A percentile compares a stretch with the other conserved stretches of the same genome.
Conservation (phyloP, 2,888 invertebrate genomes). For the Mylabris sibirica region DNA sequence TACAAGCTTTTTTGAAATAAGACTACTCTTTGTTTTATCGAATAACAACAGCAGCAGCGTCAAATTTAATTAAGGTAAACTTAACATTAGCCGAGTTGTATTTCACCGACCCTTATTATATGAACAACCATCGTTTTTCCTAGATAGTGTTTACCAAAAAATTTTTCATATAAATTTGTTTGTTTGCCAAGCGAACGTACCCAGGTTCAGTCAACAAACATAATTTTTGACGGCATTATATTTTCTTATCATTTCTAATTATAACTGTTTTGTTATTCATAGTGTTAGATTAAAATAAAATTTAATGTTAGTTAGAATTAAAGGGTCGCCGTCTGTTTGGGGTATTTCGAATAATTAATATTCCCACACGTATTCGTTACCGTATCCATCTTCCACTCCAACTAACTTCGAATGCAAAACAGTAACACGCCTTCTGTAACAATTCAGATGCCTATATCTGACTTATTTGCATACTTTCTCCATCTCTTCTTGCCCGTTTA, state of each 20-base stretch:
- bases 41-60: background rate
- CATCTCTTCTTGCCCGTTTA: background rate
- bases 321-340: background rate
- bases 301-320: background rate
- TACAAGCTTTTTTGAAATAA: too few species aligned
- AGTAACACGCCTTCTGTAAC: constrained; percentile 25
- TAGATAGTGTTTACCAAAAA: background rate
- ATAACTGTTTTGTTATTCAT: background rate
- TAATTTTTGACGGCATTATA: background rate
- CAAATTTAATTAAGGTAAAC: background rate
- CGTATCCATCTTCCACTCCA: constrained; percentile 35
- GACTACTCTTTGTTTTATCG: background rate
- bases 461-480: constrained; percentile 35
- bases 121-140: background rate
- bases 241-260: background rate
- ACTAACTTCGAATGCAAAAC: constrained; percentile 14
- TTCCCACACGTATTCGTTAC: constrained; percentile 34
- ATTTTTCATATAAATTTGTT: background rate
- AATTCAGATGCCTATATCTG: constrained; percentile 23
- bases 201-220: background rate
- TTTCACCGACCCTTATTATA: background rate
- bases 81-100: background rate
- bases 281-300: background rate
- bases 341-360: constrained; percentile 29
- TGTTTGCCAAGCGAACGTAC: background rate